Evolutionary conservation across 2,113 vertebrate genomes (phyloP).

Genomic region (Rhombomys opimus): DNA sequence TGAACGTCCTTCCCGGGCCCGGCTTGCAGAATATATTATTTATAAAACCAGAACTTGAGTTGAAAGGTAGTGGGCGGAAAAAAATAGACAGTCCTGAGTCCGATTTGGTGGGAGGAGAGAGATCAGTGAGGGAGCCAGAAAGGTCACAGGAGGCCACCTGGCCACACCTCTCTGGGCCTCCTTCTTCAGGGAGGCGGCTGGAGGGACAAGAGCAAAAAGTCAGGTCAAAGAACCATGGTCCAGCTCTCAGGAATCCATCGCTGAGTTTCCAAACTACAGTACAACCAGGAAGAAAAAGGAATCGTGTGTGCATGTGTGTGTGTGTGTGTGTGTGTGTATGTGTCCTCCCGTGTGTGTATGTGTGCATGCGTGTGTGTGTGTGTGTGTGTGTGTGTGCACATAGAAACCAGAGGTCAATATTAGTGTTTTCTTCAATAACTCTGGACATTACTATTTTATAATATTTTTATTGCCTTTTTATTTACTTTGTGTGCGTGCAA

Average conservation of each 20-base stretch:
- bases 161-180: background rate
- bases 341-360: too few species aligned
- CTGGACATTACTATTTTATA: background rate
- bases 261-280: background rate
- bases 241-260: background rate
- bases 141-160: conserved; percentile 36
- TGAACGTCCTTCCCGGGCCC: conserved; percentile 85
- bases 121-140: background rate
- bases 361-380: too few species aligned
- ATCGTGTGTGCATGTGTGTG: background rate
- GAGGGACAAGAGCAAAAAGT: background rate
- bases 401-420: background rate
- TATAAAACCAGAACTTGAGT: conserved; percentile 88
- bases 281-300: background rate
- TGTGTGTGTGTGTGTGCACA: too few species aligned
- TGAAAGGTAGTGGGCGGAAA: conserved; percentile 81
- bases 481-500: background rate
- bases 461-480: background rate
- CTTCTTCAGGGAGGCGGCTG: background rate
- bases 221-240: background rate
- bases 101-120: conserved; percentile 29
- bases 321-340: too few species aligned
- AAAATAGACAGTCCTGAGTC: conserved; percentile 63
- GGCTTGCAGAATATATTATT: conserved; percentile 88
- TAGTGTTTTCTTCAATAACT: background rate